Evolutionary conservation across 2,888 invertebrate genomes (phyloP).

Genomic region (Sisyra terminalis): DNA sequence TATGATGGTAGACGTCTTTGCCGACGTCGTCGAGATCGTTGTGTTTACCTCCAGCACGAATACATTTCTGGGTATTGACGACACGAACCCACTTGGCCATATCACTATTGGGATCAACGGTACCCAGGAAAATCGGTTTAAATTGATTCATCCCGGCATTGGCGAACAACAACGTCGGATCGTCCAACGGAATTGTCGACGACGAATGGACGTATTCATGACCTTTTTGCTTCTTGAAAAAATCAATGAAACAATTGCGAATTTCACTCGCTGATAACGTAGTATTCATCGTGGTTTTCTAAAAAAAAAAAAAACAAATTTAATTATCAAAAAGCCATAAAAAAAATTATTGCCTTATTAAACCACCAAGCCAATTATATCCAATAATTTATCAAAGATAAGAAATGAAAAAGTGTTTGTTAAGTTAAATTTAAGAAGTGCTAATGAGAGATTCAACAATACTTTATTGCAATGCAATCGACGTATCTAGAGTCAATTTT

Average conservation of each 20-base stretch:
- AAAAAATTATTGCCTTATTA: too few species aligned
- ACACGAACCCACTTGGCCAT: slow-evolving; percentile 79
- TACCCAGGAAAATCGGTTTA: slow-evolving; percentile 95
- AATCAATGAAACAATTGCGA: slow-evolving; percentile 72
- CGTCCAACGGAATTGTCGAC: slow-evolving; percentile 92
- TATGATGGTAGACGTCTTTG: slow-evolving; percentile 99
- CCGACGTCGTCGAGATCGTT: slow-evolving; percentile 99
- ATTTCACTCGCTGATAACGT: slow-evolving; percentile 61
- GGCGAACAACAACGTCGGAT: slow-evolving; percentile 91
- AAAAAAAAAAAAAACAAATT: too few species aligned
- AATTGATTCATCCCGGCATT: slow-evolving; percentile 99
- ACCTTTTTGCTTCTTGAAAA: slow-evolving; percentile 63
- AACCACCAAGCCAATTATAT: neutral
- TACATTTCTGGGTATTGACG: slow-evolving; percentile 96
- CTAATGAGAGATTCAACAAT: too few species aligned
- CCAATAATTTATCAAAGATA: slow-evolving; percentile 1
- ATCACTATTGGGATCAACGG: slow-evolving; percentile 91
- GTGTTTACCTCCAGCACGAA: slow-evolving; percentile 98
- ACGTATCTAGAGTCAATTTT: too few species aligned
- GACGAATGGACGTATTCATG: slow-evolving; percentile 96
- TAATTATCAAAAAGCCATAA: neutral
- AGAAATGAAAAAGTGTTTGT: too few species aligned
- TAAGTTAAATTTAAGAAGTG: too few species aligned
- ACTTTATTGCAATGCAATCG: too few species aligned
- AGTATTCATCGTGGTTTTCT: slow-evolving; percentile 29